Evolutionary conservation across 2,113 vertebrate species (phyloP).

Genomic region (Ageneiosus marmoratus): DNA sequence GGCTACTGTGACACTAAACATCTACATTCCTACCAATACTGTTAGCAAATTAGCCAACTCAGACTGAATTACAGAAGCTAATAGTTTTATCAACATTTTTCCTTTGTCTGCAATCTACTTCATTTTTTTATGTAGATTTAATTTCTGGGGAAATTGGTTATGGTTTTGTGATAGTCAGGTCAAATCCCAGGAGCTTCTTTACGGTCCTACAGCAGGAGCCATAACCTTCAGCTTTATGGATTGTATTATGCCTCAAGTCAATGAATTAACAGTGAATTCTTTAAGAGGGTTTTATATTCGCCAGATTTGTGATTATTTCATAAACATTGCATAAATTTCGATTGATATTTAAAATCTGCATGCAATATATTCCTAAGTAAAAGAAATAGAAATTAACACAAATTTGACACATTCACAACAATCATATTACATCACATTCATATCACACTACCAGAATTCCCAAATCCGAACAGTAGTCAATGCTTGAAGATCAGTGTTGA

Average conservation of each 20-base stretch:
- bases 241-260: background rate
- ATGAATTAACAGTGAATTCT: background rate
- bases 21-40: conserved; percentile 38
- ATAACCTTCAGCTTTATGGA: background rate
- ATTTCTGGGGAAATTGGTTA: background rate
- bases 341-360: too few relatives aligned
- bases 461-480: too few relatives aligned
- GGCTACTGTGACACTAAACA: conserved; percentile 53
- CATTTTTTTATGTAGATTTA: background rate
- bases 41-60: conserved; percentile 14
- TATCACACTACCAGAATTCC: too few relatives aligned
- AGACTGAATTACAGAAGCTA: background rate
- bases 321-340: too few relatives aligned
- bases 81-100: conserved; percentile 16
- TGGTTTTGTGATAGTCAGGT: too few relatives aligned
- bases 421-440: too few relatives aligned
- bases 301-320: too few relatives aligned
- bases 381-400: too few relatives aligned
- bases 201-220: background rate
- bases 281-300: too few relatives aligned
- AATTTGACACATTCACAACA: too few relatives aligned
- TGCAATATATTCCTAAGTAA: too few relatives aligned
- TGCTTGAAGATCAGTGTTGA: too few relatives aligned
- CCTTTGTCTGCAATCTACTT: conserved; percentile 20
- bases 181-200: background rate